A percentile compares a stretch with the other conserved stretches of the same genome.
phyloP scores from a whole-genome alignment of 2,888 invertebrate genomes.

The Eupithecia dodoneata region DNA sequence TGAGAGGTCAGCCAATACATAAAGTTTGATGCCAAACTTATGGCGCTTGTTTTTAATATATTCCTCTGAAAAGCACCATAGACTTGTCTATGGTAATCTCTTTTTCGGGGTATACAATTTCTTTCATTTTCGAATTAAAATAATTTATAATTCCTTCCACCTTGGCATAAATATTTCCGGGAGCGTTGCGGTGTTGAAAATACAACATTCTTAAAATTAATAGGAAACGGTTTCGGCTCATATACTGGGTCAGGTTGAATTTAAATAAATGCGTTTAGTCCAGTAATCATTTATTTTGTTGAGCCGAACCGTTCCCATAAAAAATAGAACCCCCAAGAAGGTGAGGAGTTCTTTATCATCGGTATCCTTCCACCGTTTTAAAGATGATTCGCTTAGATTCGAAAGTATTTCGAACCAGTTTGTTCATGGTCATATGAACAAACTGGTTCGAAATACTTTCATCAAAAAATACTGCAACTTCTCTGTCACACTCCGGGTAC shows the following conservation, averaged over 20 bases:
- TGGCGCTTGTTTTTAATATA: constrained; percentile 21
- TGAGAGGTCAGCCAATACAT: constrained; percentile 15
- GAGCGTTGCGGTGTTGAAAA: neutral
- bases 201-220: constrained; percentile 7
- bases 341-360: neutral
- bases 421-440: too few relatives aligned
- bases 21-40: constrained; percentile 21
- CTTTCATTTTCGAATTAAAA: neutral
- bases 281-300: constrained; percentile 17
- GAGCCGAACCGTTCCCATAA: constrained; percentile 15
- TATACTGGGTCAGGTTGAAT: constrained; percentile 9
- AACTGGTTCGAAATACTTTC: too few relatives aligned
- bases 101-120: neutral
- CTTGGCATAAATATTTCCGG: constrained; percentile 1
- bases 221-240: constrained; percentile 18
- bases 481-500: too few relatives aligned
- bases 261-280: constrained; percentile 8
- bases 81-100: neutral
- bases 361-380: constrained; percentile 15
- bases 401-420: too few relatives aligned
- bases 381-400: too few relatives aligned
- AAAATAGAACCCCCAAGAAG: constrained; percentile 22
- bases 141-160: constrained; percentile 6
- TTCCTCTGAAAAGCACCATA: constrained; percentile 15
- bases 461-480: too few relatives aligned